A percentile compares a stretch with the other conserved stretches of the same genome.
phyloP scores from a whole-genome alignment of 2,113 vertebrate species.

The Phaethon lepturus region DNA sequence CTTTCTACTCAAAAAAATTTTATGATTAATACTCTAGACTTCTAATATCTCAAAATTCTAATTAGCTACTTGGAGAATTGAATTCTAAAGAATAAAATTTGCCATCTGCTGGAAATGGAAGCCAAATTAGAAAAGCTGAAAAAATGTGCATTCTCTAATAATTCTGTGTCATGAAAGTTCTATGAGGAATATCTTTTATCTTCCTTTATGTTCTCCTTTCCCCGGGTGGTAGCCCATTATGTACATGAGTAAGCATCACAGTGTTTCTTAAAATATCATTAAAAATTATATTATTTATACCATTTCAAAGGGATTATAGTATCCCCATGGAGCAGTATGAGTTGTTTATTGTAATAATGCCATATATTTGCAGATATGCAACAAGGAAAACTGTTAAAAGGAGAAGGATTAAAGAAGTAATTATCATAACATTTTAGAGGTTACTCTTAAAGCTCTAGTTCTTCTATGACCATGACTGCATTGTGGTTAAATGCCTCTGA shows the following conservation, averaged over 20 bases:
- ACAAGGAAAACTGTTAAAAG: background rate
- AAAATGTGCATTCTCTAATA: background rate
- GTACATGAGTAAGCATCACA: background rate
- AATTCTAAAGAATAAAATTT: slow-evolving; percentile 62
- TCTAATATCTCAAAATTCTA: slow-evolving; percentile 26
- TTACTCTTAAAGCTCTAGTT: background rate
- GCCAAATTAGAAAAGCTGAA: background rate
- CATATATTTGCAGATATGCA: background rate
- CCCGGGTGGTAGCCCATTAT: background rate
- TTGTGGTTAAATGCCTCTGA: background rate
- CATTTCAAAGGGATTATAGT: background rate
- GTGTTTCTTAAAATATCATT: slow-evolving; percentile 38
- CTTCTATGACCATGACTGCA: background rate
- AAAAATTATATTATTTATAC: slow-evolving; percentile 17
- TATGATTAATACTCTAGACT: background rate
- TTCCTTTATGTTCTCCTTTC: background rate
- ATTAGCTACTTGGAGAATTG: slow-evolving; percentile 39
- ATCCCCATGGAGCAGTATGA: background rate
- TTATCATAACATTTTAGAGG: background rate
- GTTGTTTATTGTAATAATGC: background rate
- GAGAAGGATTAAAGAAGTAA: background rate
- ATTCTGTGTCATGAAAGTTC: slow-evolving; percentile 25
- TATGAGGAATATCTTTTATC: background rate
- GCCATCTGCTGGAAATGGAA: slow-evolving; percentile 58
- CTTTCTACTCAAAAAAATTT: background rate